Evolutionary conservation across 2,113 vertebrate genomes (phyloP).

Genomic region (Cacatua alba): DNA sequence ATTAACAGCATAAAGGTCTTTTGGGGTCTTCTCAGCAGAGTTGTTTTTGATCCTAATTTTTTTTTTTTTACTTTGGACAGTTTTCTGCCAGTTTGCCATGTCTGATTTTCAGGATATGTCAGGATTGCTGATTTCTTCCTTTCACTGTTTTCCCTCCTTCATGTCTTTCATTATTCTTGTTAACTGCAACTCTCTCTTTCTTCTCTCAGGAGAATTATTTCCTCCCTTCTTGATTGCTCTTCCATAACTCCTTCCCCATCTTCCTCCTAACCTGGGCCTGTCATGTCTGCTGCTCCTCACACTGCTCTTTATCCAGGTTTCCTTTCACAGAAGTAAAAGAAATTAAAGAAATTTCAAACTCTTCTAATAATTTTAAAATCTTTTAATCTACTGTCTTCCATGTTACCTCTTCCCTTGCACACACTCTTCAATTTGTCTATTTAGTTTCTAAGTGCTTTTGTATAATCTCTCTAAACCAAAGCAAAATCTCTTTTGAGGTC

Average conservation of each 20-base stretch:
- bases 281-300: neutral
- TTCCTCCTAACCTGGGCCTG: neutral
- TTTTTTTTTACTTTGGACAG: neutral
- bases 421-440: accelerated
- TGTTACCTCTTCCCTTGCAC: neutral
- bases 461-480: neutral
- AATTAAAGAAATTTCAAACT: neutral
- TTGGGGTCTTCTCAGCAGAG: neutral
- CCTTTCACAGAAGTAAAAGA: neutral
- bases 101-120: neutral
- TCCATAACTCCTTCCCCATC: neutral
- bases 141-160: neutral
- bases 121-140: neutral
- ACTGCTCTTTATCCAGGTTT: neutral
- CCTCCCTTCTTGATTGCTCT: neutral
- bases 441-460: neutral
- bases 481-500: neutral
- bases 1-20: neutral
- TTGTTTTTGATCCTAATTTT: neutral
- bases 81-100: neutral
- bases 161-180: neutral
- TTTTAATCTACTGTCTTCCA: neutral
- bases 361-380: neutral
- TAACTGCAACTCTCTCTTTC: neutral
- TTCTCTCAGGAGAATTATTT: neutral